Base-by-base conservation (phyloP, 2,113 vertebrate genomes). In the Alligator mississippiensis region DNA sequence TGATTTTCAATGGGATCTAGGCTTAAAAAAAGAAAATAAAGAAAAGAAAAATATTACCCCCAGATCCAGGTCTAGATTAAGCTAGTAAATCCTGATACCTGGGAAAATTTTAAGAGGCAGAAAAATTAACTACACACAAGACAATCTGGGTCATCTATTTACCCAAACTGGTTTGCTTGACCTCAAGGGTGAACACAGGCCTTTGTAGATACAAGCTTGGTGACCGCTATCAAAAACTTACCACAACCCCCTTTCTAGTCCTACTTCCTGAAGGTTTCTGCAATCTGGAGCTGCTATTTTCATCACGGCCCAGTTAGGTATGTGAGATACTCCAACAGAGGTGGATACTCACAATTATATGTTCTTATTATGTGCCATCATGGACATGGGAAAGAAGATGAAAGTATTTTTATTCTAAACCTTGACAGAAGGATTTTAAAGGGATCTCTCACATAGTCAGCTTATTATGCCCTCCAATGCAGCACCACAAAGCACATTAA, bases 41-140 rank as follows among this genome's bases (percentile, higher is more conserved):
- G 47, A 47, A 47, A 47, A 47, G 60, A 80, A 88, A 95, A 96
- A 93, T 81, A 72, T 70, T 79, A 91, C 60, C 82, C 28, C 78
- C 84, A 84, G 27, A 27, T 80, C 18, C 38, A 25, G 11, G 60
- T 95, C 61, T 19, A 4, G 76, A n/a, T 38, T 24, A 90, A 88
- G 21, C 30, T 88, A 82, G 77, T n/a, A 89, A 92, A 28, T 84
- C 68, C 10, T 62, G 54, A 2, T 1, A 38, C 89, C 88, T 80
- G 80, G 30, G 28, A 63, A 94, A 93, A 75, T 21, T 16, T 5
- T 62, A 59, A 55, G 38, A 21, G 34, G 68, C 22, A 19, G 24
- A 93, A 38, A 87, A 89, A 59, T 75, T 93, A 80, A 68, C 17
- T 59, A 12, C 74, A 85, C 80, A 89, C 0, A 0, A 88, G 54